Base-by-base conservation (phyloP, 2,888 invertebrate species). In the Drosophila imparisetae region DNA sequence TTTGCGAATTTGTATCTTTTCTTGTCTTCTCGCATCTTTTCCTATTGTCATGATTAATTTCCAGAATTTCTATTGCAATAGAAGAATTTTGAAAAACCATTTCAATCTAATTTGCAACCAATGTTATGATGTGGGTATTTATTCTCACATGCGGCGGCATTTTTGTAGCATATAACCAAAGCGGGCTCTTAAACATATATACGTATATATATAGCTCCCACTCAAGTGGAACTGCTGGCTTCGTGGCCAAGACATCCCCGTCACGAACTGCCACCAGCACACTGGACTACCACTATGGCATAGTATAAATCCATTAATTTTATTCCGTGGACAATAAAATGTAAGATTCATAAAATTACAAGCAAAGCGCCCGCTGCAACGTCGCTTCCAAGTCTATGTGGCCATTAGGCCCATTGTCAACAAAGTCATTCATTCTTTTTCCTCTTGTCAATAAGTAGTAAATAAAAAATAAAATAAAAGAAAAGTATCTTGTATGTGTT, bases 281-380 rank as follows among this genome's bases (percentile, higher is more conserved):
- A 76, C 78, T 81, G 72, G 83, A 84, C 87, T 83, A 30, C 21
- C 24, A 29, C 45, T 38, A 21, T 15, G 15, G 38, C 55, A 8
- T 55, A 86, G 86, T 88, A 90, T 90, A 91, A 90, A 90, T 92
- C 91, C 92, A 92, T 92, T 92, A 90, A 91, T 88, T 92, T 91
- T 91, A 91, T 92, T 90, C 90, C 89, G 87, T 75, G 79, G 85
- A 88, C 91, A 88, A 91, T 91, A 92, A 91, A 91, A 83, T 90
- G 90, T 90, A 83, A 82, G 86, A 62, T 83, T 80, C 68, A 75
- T 79, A 82, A 89, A 85, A 40, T 83, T 68, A 83, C 83, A 78
- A 59, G 59, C 52, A 38, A 38, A 8, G 36, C 53, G 59, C 83
- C 77, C 73, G 64, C 83, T 81, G 69, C 71, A 83, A 71, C 59